Conservation (phyloP, 2,113 vertebrate species). For the Prunella himalayana region DNA sequence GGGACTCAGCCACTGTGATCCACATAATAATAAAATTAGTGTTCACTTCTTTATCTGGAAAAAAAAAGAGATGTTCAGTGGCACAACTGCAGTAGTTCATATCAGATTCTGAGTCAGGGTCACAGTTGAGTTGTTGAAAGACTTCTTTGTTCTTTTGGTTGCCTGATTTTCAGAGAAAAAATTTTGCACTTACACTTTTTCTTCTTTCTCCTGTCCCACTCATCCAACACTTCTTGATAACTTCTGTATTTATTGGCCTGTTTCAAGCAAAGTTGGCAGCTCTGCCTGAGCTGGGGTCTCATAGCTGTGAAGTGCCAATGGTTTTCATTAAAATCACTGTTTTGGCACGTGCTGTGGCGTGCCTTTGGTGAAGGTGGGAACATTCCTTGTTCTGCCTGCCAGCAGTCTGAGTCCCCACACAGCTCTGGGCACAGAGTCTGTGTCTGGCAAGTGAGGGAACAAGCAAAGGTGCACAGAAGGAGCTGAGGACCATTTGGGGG, state of each 20-base stretch:
- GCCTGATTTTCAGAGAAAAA: neutral
- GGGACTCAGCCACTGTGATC: neutral
- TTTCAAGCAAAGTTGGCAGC: neutral
- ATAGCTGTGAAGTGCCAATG: neutral
- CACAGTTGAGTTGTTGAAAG: neutral
- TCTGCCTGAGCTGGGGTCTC: neutral
- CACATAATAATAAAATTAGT: neutral
- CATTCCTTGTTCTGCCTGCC: neutral
- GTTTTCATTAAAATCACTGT: neutral
- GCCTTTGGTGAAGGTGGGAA: neutral
- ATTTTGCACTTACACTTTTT: neutral
- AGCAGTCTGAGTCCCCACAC: fast-evolving
- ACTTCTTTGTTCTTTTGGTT: neutral
- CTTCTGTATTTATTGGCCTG: neutral
- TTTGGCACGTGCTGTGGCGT: neutral
- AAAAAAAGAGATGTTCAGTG: neutral
- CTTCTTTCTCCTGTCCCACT: neutral
- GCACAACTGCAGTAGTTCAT: neutral
- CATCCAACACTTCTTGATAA: neutral
- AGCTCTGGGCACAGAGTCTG: neutral
- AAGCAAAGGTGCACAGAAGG: neutral
- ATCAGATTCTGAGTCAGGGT: neutral
- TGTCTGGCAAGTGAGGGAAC: neutral
- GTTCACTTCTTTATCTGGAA: neutral
- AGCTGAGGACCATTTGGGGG: neutral